Percentiles rank a stretch among this genome's conserved stretches.
These are phyloP conservation scores for Fopius arisanus DNA, from an alignment of 1,140 invertebrate genomes.

Conservation along the genomic window DNA sequence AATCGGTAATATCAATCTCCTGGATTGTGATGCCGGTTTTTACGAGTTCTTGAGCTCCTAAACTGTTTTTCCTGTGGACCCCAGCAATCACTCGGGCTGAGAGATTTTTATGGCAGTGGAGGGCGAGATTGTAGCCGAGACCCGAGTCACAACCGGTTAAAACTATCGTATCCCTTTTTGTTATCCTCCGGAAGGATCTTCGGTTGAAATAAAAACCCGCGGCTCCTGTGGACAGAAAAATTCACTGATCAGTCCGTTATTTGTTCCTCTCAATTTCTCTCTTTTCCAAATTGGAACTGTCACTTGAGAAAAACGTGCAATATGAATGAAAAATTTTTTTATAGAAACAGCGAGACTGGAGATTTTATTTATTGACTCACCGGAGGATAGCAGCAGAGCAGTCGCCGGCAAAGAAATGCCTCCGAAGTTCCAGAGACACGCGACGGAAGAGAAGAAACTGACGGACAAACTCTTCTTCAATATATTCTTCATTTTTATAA, in stretches of 20 bases:
- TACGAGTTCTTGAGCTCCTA: conserved; percentile 62
- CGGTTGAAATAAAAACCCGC: not conserved
- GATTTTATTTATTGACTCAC: no score
- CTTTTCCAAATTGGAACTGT: no score
- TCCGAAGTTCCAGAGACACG: conserved; percentile 23
- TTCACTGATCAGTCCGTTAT: not conserved
- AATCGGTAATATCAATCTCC: conserved; percentile 74
- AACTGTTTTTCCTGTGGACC: conserved; percentile 69
- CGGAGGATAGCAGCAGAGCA: conserved; percentile 21
- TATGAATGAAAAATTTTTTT: not conserved
- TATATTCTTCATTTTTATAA: not conserved
- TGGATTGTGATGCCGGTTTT: conserved; percentile 61
- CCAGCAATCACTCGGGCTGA: conserved; percentile 76
- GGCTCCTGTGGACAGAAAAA: not conserved
- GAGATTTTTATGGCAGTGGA: conserved; percentile 65
- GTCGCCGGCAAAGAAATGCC: not conserved
- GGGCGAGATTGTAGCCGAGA: conserved; percentile 78
- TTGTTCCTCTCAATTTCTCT: no score
- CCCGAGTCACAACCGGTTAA: conserved; percentile 87
- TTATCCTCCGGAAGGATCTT: not conserved
- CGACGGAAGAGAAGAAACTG: not conserved
- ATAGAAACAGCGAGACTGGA: conserved; percentile 17
- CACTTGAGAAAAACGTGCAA: no score
- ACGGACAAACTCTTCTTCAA: not conserved
- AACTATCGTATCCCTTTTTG: conserved; percentile 65